Evolutionary conservation across 2,888 invertebrate genomes (phyloP), one percentile per base, ranked within the genome.

Genomic region (Beris chalybata): DNA sequence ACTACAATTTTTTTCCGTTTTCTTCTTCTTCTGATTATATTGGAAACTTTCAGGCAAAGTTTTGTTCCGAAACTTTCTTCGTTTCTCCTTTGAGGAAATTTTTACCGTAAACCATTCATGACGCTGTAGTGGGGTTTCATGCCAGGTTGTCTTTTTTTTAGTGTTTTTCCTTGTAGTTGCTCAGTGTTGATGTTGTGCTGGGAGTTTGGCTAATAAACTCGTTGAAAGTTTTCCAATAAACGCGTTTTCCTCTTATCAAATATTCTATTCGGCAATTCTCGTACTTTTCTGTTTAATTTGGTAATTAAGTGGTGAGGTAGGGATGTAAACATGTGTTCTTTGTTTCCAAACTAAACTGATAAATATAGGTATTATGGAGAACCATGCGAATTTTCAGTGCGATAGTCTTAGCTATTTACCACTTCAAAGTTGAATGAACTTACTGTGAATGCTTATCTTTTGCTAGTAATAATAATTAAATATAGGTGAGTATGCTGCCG

Each of bases 171-270:
- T 56, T 32, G n/a, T 58, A 22, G 58, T 58, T 58, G 22, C 45
- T 30, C 45, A 47, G 50, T 61, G 52, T 52, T 61, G 31, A 38
- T 64, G 65, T 64, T 65, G 50, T 44, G 31, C 48, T 12, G 30
- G 15, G 50, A 64, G 64, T 56, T 64, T 63, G 31, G 38, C 65
- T 68, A 68, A 68, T 68, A 63, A 68, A 66, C 65, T 65, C 57
- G 15, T 68, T 50, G 43, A 68, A 68, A 68, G 65, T 68, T 68
- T 68, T 65, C 63, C 65, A 68, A 68, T 68, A 68, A 68, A 68
- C 65, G 63, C 55, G 61, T 61, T 61, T 65, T 45, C 56, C 2
- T 45, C 43, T 31, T 59, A 50, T 55, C 55, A 44, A 65, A 59
- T 59, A 59, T 65, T 55, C 48, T 31, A 47, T 5, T 48, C 48